phyloP scores from a whole-genome alignment of 2,113 vertebrate species.

The Leptosomus discolor region DNA sequence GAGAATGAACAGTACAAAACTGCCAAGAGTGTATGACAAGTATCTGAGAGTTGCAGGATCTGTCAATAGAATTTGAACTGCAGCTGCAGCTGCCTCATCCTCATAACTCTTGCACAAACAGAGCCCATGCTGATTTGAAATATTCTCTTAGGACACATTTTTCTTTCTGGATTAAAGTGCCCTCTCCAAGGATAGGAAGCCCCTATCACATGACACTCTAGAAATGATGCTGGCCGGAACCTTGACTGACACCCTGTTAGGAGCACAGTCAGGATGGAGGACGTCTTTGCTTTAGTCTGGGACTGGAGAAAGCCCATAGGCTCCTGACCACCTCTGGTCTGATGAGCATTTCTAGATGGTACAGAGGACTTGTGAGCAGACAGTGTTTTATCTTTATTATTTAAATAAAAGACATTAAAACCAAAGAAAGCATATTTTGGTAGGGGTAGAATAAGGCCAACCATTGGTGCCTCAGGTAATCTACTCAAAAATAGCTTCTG shows the following conservation, averaged over 20 bases:
- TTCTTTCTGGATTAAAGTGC: background rate
- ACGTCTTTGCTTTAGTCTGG: background rate
- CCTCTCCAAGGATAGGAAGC: background rate
- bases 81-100: background rate
- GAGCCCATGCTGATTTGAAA: background rate
- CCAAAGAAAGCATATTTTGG: background rate
- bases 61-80: background rate
- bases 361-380: background rate
- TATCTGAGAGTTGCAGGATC: background rate
- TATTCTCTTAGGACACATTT: background rate
- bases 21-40: background rate
- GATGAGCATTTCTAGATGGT: background rate
- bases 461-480: background rate
- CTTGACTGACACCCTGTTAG: background rate
- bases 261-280: accelerated
- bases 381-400: background rate
- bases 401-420: background rate
- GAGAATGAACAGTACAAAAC: background rate
- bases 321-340: background rate
- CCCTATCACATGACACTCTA: background rate
- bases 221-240: background rate
- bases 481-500: background rate
- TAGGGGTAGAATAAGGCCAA: background rate
- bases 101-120: background rate
- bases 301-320: background rate